A percentile compares a stretch with the other conserved stretches of the same genome.
These are phyloP conservation scores for Eledona agricola DNA, from an alignment of 2,888 invertebrate genomes.

Conservation along the genomic window DNA sequence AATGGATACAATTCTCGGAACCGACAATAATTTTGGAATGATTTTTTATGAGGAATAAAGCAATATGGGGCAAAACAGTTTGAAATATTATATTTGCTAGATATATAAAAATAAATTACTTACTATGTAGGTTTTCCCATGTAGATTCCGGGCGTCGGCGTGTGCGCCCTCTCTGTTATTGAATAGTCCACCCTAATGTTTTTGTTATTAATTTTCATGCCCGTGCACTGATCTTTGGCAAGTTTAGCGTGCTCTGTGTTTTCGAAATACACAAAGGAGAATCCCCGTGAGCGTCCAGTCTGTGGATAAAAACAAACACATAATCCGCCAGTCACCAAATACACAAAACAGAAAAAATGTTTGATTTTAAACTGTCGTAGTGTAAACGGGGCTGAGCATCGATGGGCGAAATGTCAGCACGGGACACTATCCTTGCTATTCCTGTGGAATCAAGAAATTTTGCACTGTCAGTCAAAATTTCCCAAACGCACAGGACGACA, in stretches of 20 bases:
- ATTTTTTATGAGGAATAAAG: too few species aligned
- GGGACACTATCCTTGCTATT: constrained; percentile 49
- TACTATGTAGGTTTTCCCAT: constrained; percentile 92
- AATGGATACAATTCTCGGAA: too few species aligned
- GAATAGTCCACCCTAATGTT: constrained; percentile 95
- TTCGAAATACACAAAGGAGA: constrained; percentile 95
- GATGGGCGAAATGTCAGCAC: constrained; percentile 49
- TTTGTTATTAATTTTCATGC: constrained; percentile 93
- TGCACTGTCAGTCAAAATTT: constrained; percentile 44
- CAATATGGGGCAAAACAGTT: too few species aligned
- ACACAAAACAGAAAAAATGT: too few species aligned
- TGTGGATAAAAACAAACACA: constrained; percentile 62
- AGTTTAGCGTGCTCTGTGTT: constrained; percentile 87
- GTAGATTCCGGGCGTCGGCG: constrained; percentile 97
- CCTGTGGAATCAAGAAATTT: constrained; percentile 55
- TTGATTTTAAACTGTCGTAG: constrained; percentile 42
- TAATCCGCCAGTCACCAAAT: too few species aligned
- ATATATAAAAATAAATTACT: too few species aligned
- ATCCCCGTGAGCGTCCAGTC: constrained; percentile 94
- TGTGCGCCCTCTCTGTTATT: constrained; percentile 94
- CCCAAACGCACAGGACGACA: constrained; percentile 55
- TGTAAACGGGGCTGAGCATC: constrained; percentile 53
- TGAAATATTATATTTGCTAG: too few species aligned
- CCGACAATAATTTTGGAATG: too few species aligned
- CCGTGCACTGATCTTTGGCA: constrained; percentile 93